phyloP scores from a whole-genome alignment of 2,113 vertebrate genomes.

The Saccopteryx leptura region DNA sequence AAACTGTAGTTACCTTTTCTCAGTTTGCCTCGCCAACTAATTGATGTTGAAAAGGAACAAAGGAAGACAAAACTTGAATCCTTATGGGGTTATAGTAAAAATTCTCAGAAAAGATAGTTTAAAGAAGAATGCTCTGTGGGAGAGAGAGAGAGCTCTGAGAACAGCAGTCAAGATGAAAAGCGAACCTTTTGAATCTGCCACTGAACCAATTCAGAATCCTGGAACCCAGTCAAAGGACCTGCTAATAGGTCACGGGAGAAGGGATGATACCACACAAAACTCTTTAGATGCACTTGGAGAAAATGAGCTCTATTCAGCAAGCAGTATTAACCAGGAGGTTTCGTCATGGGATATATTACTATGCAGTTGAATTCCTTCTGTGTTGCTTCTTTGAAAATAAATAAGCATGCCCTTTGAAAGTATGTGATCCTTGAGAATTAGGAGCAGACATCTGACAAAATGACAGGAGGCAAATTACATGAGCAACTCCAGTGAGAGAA shows the following conservation, averaged over 20 bases:
- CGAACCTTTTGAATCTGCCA: slow-evolving; percentile 62
- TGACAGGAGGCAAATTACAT: slow-evolving; percentile 78
- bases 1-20: slow-evolving; percentile 67
- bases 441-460: slow-evolving; percentile 62
- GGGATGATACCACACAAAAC: slow-evolving; percentile 60
- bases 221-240: slow-evolving; percentile 67
- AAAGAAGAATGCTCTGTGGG: slow-evolving; percentile 70
- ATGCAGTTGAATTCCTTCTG: slow-evolving; percentile 52
- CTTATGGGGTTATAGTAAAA: slow-evolving; percentile 55
- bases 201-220: slow-evolving; percentile 76
- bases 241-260: slow-evolving; percentile 60
- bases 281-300: slow-evolving; percentile 62
- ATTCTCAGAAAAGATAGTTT: slow-evolving; percentile 72
- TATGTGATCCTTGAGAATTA: slow-evolving; percentile 69
- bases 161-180: slow-evolving; percentile 75
- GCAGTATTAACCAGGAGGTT: slow-evolving; percentile 56
- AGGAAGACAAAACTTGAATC: slow-evolving; percentile 73
- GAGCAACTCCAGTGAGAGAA: slow-evolving; percentile 17
- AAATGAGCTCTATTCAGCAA: slow-evolving; percentile 62
- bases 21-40: slow-evolving; percentile 71
- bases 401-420: slow-evolving; percentile 55
- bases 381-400: slow-evolving; percentile 67
- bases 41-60: slow-evolving; percentile 73
- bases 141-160: slow-evolving; percentile 51
- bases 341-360: slow-evolving; percentile 60